These are phyloP conservation scores for Vollenhovia emeryi DNA, from an alignment of 1,140 invertebrate genomes.

Conservation along the genomic window DNA sequence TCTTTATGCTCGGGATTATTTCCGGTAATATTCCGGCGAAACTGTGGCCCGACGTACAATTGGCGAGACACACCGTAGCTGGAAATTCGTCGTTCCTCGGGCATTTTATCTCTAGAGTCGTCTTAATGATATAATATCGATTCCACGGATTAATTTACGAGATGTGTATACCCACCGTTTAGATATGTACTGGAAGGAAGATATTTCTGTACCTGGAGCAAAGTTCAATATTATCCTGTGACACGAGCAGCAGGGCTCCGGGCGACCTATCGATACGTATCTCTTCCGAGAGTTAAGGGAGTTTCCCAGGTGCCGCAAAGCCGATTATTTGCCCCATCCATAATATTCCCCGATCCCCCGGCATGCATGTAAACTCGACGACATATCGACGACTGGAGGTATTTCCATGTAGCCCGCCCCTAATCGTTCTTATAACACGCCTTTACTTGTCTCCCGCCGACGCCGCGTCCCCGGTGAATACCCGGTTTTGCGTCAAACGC, in stretches of 20 bases:
- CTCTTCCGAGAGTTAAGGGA: constrained; percentile 57
- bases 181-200: constrained; percentile 24
- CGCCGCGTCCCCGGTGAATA: background rate
- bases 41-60: background rate
- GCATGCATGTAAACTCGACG: constrained; percentile 52
- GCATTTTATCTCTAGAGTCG: background rate
- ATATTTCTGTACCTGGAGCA: constrained; percentile 41
- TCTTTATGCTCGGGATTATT: constrained; percentile 29
- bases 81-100: background rate
- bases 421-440: constrained; percentile 7
- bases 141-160: constrained; percentile 15
- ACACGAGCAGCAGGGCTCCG: constrained; percentile 48
- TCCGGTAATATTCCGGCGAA: background rate
- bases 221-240: constrained; percentile 57
- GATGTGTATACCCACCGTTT: background rate
- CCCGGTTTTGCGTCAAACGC: background rate
- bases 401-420: constrained; percentile 1
- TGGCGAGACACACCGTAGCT: background rate
- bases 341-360: constrained; percentile 48
- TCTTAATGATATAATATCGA: background rate
- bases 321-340: constrained; percentile 65
- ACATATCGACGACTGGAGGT: constrained; percentile 37
- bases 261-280: constrained; percentile 67
- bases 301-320: constrained; percentile 57
- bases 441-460: background rate